Conservation (phyloP, 2,888 invertebrate genomes). For the Altica lythri region DNA sequence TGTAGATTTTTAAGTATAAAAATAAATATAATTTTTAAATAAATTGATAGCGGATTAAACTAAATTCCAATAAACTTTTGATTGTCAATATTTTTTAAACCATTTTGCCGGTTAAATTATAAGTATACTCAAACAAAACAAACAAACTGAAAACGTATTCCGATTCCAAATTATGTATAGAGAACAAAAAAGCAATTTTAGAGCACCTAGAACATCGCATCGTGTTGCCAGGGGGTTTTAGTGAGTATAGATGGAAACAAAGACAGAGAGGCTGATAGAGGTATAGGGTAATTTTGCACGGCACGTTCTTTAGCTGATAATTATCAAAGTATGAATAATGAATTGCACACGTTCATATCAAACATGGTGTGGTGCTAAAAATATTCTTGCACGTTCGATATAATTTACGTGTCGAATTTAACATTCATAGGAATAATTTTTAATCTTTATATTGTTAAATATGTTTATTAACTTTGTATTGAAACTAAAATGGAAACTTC, state of each 20-base stretch:
- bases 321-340: conserved; percentile 48
- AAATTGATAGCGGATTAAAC: too few species aligned
- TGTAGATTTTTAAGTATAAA: too few species aligned
- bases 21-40: too few species aligned
- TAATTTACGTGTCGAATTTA: conserved; percentile 20
- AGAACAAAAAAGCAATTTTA: conserved; percentile 8
- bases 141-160: conserved; percentile 6
- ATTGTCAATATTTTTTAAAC: conserved; percentile 7
- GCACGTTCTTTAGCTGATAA: conserved; percentile 45
- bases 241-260: conserved; percentile 5
- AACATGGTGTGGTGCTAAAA: conserved; percentile 37
- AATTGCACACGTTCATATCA: conserved; percentile 44
- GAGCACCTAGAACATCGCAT: conserved; percentile 14
- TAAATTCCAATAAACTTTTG: too few species aligned
- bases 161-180: conserved; percentile 4
- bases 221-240: background rate
- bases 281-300: conserved; percentile 33
- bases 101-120: conserved; percentile 3
- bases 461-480: too few species aligned
- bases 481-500: too few species aligned
- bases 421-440: too few species aligned
- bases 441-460: too few species aligned
- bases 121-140: conserved; percentile 1
- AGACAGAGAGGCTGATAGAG: conserved; percentile 4
- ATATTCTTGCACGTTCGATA: conserved; percentile 11